phyloP scores from a whole-genome alignment of 2,113 vertebrate species.

The Bubalus kerabau region DNA sequence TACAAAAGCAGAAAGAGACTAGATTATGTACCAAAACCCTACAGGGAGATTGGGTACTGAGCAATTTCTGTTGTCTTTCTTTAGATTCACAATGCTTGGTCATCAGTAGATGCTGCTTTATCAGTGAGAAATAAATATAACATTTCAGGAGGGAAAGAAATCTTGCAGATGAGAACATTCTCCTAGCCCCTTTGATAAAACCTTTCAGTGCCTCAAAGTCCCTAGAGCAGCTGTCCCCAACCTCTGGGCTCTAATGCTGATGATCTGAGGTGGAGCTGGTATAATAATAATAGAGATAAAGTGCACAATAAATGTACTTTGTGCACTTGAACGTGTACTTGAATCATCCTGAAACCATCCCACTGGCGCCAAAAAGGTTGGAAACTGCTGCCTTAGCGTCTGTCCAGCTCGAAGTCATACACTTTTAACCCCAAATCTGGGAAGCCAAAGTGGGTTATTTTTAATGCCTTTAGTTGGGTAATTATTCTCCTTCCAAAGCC shows the following conservation, averaged over 20 bases:
- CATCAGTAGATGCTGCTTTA: slow-evolving; percentile 9
- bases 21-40: not conserved
- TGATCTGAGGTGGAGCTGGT: not conserved
- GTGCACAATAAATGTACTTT: not conserved
- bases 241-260: not conserved
- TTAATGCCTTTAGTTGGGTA: not conserved
- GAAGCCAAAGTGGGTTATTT: not conserved
- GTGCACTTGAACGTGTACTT: not conserved
- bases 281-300: not conserved
- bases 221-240: not conserved
- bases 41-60: not conserved
- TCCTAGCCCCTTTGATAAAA: not conserved
- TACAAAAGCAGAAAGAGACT: not conserved
- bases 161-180: not conserved
- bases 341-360: not conserved
- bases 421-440: not conserved
- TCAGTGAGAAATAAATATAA: not conserved
- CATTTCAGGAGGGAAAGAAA: not conserved
- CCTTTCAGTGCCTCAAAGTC: not conserved
- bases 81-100: not conserved
- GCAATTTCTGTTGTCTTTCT: not conserved
- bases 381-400: not conserved
- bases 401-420: not conserved
- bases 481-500: not conserved
- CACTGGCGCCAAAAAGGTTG: not conserved